Percentiles rank a stretch among this genome's conserved stretches.
phyloP scores from a whole-genome alignment of 1,140 invertebrate genomes.

The Wasmannia auropunctata region DNA sequence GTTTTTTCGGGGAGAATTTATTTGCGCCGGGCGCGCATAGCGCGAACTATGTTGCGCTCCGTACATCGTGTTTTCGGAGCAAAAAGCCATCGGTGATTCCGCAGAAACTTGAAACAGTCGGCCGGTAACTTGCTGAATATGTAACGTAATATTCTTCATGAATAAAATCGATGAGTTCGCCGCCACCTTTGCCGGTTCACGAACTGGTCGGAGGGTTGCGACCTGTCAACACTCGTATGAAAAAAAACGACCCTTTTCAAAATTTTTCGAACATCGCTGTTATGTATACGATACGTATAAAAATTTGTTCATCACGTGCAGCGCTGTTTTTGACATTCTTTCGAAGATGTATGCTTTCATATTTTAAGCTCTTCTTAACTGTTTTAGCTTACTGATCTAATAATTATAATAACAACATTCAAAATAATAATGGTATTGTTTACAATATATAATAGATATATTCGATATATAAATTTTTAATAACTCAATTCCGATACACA shows the following conservation, averaged over 20 bases:
- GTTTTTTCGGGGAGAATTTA: conserved; percentile 46
- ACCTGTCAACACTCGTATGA: background rate
- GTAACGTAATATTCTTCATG: conserved; percentile 38
- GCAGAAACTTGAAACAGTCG: conserved; percentile 37
- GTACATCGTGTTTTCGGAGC: conserved; percentile 5
- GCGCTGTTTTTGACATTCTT: background rate
- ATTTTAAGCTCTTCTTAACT: background rate
- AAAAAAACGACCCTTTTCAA: background rate
- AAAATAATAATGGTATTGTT: background rate
- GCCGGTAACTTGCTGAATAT: conserved; percentile 32
- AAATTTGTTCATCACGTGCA: background rate
- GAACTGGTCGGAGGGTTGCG: background rate
- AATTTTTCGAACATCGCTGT: background rate
- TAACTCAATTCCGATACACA: background rate
- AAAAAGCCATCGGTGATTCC: conserved; percentile 14
- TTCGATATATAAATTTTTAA: background rate
- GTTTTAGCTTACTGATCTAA: background rate
- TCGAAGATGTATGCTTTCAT: background rate
- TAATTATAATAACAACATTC: background rate
- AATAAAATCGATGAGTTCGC: conserved; percentile 20
- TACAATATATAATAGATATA: background rate
- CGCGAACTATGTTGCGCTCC: background rate
- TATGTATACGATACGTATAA: background rate
- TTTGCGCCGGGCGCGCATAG: conserved; percentile 14
- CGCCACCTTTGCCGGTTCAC: background rate